Conservation (phyloP, 2,888 invertebrate genomes). For the Cephus rjabovi region DNA sequence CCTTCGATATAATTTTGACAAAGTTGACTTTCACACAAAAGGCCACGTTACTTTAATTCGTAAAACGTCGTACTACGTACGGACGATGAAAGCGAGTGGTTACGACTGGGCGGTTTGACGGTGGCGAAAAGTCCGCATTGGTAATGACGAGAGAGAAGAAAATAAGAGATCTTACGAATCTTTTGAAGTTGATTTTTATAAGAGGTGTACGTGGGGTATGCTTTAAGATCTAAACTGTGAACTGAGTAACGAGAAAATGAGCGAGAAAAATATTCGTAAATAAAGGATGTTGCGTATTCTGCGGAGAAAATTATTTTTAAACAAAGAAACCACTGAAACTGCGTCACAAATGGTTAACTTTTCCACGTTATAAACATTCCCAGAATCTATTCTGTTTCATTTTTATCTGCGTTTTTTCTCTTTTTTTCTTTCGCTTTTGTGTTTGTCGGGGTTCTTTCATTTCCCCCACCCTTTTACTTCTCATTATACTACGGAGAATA, state of each 20-base stretch:
- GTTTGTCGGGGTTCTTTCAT: not conserved
- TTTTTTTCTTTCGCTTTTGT: not conserved
- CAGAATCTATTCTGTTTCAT: not conserved
- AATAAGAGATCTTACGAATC: not conserved
- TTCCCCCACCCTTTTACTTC: not conserved
- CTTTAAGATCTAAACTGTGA: not conserved
- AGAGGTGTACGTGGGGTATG: not conserved
- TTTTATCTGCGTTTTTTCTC: not conserved
- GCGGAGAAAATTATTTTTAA: not conserved
- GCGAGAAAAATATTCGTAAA: not conserved
- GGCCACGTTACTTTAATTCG: not conserved
- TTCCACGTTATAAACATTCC: not conserved
- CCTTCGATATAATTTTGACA: not conserved
- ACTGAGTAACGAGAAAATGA: not conserved
- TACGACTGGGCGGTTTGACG: not conserved
- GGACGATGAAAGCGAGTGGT: not conserved
- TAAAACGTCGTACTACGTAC: not conserved
- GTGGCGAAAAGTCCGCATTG: not conserved
- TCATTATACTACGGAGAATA: not conserved
- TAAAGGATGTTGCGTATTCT: not conserved
- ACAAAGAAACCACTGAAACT: not conserved
- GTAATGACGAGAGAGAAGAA: not conserved
- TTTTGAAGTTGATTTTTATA: not conserved
- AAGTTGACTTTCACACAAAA: not conserved
- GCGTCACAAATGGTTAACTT: not conserved